phyloP scores from a whole-genome alignment of 2,888 invertebrate genomes.

The Nineta flava region DNA sequence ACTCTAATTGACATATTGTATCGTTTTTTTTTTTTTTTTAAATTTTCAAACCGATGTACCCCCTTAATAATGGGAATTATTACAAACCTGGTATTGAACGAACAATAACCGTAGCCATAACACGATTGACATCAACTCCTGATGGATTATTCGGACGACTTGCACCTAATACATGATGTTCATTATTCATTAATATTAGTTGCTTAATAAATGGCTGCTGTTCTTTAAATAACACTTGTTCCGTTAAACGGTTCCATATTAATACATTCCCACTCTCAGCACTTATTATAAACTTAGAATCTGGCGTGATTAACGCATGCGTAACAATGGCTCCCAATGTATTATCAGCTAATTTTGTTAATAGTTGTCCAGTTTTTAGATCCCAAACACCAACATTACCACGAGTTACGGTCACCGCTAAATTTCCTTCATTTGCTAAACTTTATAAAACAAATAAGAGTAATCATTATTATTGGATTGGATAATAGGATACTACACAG shows the following conservation, averaged over 20 bases:
- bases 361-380: constrained; percentile 66
- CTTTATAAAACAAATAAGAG: constrained; percentile 27
- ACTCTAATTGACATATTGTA: background rate
- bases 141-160: constrained; percentile 48
- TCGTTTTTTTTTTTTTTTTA: background rate
- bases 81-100: constrained; percentile 54
- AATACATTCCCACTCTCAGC: constrained; percentile 85
- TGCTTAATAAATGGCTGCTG: constrained; percentile 69
- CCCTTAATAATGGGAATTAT: background rate
- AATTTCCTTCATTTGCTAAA: constrained; percentile 56
- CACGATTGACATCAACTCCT: constrained; percentile 46
- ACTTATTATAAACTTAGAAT: constrained; percentile 72
- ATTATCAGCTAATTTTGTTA: constrained; percentile 77
- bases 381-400: constrained; percentile 95
- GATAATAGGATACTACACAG: no score
- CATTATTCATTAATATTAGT: constrained; percentile 55
- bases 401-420: constrained; percentile 85
- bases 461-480: no score
- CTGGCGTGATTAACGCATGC: constrained; percentile 74
- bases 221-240: constrained; percentile 64
- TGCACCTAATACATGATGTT: constrained; percentile 55
- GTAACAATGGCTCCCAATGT: constrained; percentile 89
- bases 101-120: constrained; percentile 48
- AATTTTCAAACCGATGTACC: background rate
- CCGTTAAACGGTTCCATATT: constrained; percentile 68